A percentile compares a stretch with the other conserved stretches of the same genome.
phyloP scores from a whole-genome alignment of 1,140 invertebrate species.

The Medauroidea extradentata region DNA sequence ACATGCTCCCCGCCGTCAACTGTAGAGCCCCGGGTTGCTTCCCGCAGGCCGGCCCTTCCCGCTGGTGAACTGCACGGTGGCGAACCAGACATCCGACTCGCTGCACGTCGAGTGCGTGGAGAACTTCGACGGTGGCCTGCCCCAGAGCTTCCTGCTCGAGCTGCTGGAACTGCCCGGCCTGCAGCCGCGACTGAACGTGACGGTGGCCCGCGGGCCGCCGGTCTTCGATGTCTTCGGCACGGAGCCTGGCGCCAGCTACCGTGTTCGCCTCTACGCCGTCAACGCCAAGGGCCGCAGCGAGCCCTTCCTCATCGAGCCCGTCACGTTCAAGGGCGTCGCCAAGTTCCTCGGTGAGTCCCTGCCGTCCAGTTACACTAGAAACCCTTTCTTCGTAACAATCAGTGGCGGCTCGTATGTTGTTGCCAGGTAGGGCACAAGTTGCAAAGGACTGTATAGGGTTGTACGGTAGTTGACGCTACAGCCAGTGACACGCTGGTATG shows the following conservation, averaged over 20 bases:
- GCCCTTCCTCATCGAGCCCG: constrained; percentile 70
- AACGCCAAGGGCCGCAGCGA: constrained; percentile 59
- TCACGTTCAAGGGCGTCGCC: constrained; percentile 57
- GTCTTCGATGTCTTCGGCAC: constrained; percentile 44
- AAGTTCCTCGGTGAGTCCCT: constrained; percentile 38
- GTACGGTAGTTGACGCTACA: no score
- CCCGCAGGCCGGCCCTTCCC: constrained; percentile 74
- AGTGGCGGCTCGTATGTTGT: no score
- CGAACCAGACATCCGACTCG: constrained; percentile 70
- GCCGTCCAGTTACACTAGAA: no score
- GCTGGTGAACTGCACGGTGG: constrained; percentile 70
- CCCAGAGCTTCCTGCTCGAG: constrained; percentile 64
- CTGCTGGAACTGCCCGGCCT: constrained; percentile 47
- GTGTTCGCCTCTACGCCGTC: constrained; percentile 52
- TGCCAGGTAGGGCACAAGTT: no score
- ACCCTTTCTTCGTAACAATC: no score
- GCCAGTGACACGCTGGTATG: no score
- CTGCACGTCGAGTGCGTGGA: constrained; percentile 72
- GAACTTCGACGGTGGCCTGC: constrained; percentile 72
- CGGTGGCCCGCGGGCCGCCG: constrained; percentile 30
- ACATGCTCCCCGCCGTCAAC: no score
- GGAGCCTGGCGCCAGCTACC: constrained; percentile 43
- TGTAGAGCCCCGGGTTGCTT: no score
- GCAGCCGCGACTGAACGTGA: constrained; percentile 34
- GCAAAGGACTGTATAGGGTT: no score